These are phyloP conservation scores for Orchesella cincta DNA, from an alignment of 1,140 invertebrate species.

Conservation along the genomic window DNA sequence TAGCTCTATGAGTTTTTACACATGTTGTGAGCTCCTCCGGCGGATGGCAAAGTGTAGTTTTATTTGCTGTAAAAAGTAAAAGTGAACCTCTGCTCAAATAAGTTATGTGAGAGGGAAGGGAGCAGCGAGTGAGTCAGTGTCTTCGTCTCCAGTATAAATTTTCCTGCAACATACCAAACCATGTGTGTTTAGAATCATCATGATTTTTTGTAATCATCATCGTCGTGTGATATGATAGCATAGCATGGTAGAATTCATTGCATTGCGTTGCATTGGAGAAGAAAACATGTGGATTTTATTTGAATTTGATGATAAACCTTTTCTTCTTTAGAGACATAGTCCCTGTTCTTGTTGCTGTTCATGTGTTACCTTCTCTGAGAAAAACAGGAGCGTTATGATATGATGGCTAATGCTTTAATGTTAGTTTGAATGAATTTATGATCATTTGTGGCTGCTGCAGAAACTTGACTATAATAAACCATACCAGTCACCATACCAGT, in stretches of 20 bases:
- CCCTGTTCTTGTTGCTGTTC: not conserved
- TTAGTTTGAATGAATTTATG: conserved; percentile 24
- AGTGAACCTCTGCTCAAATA: not conserved
- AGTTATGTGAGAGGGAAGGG: not conserved
- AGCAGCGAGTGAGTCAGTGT: too few relatives aligned
- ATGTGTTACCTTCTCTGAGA: not conserved
- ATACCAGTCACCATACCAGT: not conserved
- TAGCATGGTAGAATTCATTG: not conserved
- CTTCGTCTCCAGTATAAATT: not conserved
- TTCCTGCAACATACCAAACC: not conserved
- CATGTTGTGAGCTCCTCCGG: not conserved
- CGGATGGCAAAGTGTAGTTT: not conserved
- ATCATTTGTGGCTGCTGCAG: conserved; percentile 17
- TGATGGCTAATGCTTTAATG: not conserved
- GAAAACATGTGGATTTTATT: conserved; percentile 27
- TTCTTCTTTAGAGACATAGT: not conserved
- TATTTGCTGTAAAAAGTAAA: not conserved
- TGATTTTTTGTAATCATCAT: not conserved
- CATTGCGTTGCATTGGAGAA: not conserved
- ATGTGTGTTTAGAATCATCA: not conserved
- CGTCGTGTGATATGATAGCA: not conserved
- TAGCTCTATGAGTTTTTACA: not conserved
- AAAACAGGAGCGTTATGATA: not conserved
- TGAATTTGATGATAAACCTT: conserved; percentile 17
- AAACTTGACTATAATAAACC: not conserved